A percentile compares a stretch with the other conserved stretches of the same genome.
Conservation (phyloP, 2,113 vertebrate genomes). For the Ramphastos sulfuratus region DNA sequence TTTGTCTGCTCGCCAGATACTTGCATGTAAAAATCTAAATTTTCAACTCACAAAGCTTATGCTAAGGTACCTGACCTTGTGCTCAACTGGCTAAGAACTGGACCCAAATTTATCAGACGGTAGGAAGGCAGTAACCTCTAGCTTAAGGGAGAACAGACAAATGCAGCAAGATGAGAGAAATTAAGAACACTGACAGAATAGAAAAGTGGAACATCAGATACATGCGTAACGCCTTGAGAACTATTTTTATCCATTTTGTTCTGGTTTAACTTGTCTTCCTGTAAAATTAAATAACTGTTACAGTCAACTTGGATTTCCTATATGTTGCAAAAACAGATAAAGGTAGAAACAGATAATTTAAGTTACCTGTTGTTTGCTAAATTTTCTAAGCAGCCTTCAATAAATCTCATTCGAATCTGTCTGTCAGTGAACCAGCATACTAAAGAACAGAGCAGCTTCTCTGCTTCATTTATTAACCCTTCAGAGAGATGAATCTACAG, state of each 20-base stretch:
- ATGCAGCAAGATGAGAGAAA: conserved; percentile 11
- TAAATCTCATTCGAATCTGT: conserved; percentile 99
- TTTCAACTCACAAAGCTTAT: background rate
- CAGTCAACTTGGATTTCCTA: background rate
- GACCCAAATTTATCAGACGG: background rate
- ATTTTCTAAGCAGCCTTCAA: conserved; percentile 99
- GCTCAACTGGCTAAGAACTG: background rate
- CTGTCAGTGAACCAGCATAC: conserved; percentile 99
- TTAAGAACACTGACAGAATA: background rate
- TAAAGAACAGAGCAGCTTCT: conserved; percentile 97
- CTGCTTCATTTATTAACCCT: conserved; percentile 97
- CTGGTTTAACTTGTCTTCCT: background rate
- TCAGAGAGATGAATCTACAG: conserved; percentile 95
- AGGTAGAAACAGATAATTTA: background rate
- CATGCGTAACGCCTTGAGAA: background rate
- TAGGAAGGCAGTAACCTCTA: background rate
- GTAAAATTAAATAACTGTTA: background rate
- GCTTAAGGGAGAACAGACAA: background rate
- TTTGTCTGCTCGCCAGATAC: background rate
- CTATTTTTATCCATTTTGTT: background rate
- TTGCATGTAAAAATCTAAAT: background rate
- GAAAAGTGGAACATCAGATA: background rate
- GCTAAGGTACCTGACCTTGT: background rate
- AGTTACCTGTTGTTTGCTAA: conserved; percentile 94
- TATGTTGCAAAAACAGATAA: background rate